These are phyloP conservation scores for Ptychoptera albimana DNA, from an alignment of 2,888 invertebrate genomes.

Conservation along the genomic window DNA sequence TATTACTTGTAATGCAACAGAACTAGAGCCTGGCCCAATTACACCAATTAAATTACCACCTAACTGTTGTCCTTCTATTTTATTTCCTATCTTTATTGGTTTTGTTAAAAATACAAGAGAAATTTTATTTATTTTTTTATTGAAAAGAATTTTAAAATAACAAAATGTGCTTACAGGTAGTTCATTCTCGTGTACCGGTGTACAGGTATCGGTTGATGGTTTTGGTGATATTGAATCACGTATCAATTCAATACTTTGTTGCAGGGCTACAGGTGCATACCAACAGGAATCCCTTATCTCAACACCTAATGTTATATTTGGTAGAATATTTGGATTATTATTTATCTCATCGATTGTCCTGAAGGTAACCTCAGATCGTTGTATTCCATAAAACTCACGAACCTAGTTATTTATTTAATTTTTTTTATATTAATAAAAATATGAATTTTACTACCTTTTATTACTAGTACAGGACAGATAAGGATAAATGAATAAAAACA, in stretches of 20 bases:
- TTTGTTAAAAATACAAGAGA: neutral
- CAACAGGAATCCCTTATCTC: constrained; percentile 69
- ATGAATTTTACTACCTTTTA: no score
- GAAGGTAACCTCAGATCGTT: constrained; percentile 48
- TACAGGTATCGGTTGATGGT: constrained; percentile 12
- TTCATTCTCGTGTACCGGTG: constrained; percentile 3
- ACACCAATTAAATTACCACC: constrained; percentile 39
- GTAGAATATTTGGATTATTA: constrained; percentile 37
- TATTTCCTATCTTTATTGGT: constrained; percentile 1
- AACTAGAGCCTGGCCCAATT: constrained; percentile 58
- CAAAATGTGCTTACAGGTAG: neutral
- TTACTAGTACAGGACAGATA: no score
- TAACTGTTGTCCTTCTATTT: neutral
- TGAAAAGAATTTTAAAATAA: no score
- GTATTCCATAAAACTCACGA: constrained; percentile 60
- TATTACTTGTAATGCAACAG: constrained; percentile 44
- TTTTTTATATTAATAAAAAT: no score
- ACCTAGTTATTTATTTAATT: constrained; percentile 20
- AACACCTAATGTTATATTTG: constrained; percentile 40
- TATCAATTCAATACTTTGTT: constrained; percentile 60
- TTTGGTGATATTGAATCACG: constrained; percentile 43
- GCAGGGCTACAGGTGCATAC: constrained; percentile 64
- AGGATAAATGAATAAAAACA: no score
- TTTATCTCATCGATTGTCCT: constrained; percentile 48
- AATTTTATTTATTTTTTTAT: no score